phyloP scores from a whole-genome alignment of 2,113 vertebrate genomes.

The Corynorhinus townsendii region DNA sequence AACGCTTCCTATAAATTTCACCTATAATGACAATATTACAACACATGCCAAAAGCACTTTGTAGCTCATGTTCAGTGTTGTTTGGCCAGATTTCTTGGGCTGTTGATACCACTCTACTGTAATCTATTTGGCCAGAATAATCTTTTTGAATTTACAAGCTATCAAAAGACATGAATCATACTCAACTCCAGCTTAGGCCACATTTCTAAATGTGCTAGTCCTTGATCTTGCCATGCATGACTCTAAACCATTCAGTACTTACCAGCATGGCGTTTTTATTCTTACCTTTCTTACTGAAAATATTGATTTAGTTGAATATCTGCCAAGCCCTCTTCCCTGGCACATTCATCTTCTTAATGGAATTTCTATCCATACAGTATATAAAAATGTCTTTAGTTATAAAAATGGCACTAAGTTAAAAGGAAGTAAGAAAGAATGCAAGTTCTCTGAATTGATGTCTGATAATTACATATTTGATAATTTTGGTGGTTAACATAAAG shows the following conservation, averaged over 20 bases:
- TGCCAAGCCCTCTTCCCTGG: neutral
- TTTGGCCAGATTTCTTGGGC: conserved; percentile 37
- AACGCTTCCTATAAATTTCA: conserved; percentile 54
- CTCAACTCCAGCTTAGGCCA: conserved; percentile 22
- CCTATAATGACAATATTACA: conserved; percentile 45
- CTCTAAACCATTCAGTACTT: neutral
- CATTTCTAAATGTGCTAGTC: neutral
- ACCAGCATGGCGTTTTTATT: neutral
- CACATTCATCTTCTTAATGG: conserved; percentile 23
- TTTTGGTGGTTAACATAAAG: neutral
- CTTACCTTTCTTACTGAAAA: neutral
- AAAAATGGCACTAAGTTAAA: neutral
- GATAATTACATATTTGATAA: neutral
- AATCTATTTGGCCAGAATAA: conserved; percentile 51
- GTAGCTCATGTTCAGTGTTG: conserved; percentile 21
- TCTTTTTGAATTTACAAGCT: conserved; percentile 60
- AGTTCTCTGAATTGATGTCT: neutral
- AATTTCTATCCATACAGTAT: neutral
- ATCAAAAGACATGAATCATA: conserved; percentile 51
- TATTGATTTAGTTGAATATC: conserved; percentile 44
- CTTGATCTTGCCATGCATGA: conserved; percentile 36
- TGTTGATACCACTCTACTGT: conserved; percentile 28
- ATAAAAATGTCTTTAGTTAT: neutral
- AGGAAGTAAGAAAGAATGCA: neutral
- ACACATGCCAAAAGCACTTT: conserved; percentile 55